Base-by-base conservation (phyloP, 2,113 vertebrate species). In the Eulemur rufifrons region DNA sequence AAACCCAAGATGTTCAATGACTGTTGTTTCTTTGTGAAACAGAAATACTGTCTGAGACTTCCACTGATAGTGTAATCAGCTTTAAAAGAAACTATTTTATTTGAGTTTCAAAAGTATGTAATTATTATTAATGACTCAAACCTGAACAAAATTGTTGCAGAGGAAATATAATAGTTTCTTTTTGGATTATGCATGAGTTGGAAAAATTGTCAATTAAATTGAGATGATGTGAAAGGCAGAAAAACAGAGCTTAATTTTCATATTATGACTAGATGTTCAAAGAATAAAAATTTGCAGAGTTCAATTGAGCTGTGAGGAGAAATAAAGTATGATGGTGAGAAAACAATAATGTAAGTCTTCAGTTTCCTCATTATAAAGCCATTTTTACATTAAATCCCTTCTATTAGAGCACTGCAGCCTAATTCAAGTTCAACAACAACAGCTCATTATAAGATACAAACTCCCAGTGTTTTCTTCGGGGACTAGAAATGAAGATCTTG, bases 201-300 rank as follows among this genome's bases (percentile, higher is more conserved):
- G 25, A 95, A 95, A 95, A 95, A 77, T 32, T 96, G 54, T 61
- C 71, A 94, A 50, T 95, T 97, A 94, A 89, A 52, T 64, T 85
- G 63, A 84, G 61, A 96, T 92, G 32, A 88, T 84, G 14, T 74
- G 13, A 94, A 92, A 77, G 20, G 18, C 61, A 71, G 82, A 89
- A 77, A 89, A 74, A 59, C 34, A 56, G 15, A 92, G 23, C 37
- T 94, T 94, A 83, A 95, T 94, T 97, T 97, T 95, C 25, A 89
- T 85, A 69, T 95, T 89, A 61, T 87, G 52, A 47, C 56, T 86
- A 42, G 61, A 73, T 91, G 18, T 85, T 94, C 15, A 86, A 95
- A 32, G 37, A 84, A 45, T 83, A 92, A 86, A 94, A 92, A 69
- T 92, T 82, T 61, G 21, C 47, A 59, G 95, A 96, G 32, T 92